Conservation (phyloP, 2,113 vertebrate species). For the Crypturellus undulatus region DNA sequence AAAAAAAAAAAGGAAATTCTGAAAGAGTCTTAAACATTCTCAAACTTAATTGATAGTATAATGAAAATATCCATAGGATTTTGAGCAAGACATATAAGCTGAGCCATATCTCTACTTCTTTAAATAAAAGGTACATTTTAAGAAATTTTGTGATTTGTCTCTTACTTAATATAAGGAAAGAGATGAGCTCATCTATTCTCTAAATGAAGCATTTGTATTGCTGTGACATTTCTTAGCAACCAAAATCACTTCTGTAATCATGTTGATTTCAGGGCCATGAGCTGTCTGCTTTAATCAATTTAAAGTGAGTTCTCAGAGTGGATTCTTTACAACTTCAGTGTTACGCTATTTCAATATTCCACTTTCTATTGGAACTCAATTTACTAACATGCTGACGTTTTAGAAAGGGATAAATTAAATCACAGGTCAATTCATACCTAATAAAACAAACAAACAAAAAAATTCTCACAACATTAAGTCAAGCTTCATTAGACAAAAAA, state of each 20-base stretch:
- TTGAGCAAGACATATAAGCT: neutral
- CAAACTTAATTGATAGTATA: neutral
- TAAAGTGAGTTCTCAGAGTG: neutral
- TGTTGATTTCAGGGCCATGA: neutral
- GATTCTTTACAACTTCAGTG: neutral
- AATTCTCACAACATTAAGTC: neutral
- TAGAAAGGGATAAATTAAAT: neutral
- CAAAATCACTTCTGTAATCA: neutral
- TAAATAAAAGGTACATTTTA: neutral
- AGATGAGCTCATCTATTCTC: neutral
- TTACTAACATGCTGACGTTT: neutral
- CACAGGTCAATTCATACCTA: neutral
- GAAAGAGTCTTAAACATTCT: neutral
- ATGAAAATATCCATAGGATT: neutral
- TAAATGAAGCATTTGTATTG: constrained; percentile 5
- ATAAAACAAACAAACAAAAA: neutral
- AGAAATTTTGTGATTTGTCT: neutral
- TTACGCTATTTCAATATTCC: neutral
- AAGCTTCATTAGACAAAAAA: neutral
- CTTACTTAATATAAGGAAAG: neutral
- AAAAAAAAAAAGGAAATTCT: neutral
- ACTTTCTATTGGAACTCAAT: neutral
- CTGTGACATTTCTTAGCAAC: constrained; percentile 34
- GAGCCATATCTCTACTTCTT: neutral
- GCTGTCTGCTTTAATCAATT: constrained; percentile 28